phyloP scores from a whole-genome alignment of 2,113 vertebrate genomes.

The Origma solitaria region DNA sequence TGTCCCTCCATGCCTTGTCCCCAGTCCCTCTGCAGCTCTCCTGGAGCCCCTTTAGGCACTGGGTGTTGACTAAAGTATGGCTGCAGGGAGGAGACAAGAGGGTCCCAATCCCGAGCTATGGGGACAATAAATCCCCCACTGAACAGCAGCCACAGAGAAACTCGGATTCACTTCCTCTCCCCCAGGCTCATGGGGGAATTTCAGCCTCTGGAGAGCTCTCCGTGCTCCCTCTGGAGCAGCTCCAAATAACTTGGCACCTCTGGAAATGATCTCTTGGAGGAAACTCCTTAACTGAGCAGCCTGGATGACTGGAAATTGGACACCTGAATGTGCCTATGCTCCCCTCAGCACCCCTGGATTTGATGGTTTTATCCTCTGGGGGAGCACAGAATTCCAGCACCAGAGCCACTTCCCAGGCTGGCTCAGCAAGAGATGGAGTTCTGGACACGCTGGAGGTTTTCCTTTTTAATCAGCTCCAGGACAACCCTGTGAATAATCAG shows the following conservation, averaged over 20 bases:
- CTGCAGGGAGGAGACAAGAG: not conserved
- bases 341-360: not conserved
- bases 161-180: not conserved
- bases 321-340: not conserved
- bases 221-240: not conserved
- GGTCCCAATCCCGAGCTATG: not conserved
- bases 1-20: too few species aligned
- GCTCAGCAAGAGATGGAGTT: not conserved
- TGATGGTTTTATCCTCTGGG: not conserved
- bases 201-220: not conserved
- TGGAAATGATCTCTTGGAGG: not conserved
- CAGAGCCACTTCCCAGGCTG: not conserved
- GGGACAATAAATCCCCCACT: not conserved
- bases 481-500: not conserved
- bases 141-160: not conserved
- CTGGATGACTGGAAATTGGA: not conserved
- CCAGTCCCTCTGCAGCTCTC: too few species aligned
- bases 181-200: rapidly evolving
- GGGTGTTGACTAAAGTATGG: not conserved
- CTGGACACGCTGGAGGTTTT: not conserved
- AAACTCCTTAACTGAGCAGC: not conserved
- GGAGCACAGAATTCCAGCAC: not conserved
- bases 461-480: not conserved
- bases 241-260: not conserved
- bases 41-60: not conserved